Percentiles rank a stretch among this genome's conserved stretches.
phyloP scores from a whole-genome alignment of 1,140 invertebrate genomes.

The Sycophaga agraensis region DNA sequence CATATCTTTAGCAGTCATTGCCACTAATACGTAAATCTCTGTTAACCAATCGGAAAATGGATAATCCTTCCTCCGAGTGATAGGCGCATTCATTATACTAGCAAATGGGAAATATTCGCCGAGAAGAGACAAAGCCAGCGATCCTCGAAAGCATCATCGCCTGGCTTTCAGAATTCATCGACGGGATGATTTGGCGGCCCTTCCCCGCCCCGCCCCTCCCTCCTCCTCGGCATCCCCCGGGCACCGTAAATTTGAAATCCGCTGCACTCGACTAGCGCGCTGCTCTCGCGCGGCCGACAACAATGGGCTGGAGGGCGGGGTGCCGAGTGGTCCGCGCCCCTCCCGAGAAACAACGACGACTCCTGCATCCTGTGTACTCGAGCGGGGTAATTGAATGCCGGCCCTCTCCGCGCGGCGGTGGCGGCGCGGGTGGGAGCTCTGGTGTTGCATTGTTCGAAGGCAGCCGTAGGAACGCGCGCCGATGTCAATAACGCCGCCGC shows the following conservation, averaged over 20 bases:
- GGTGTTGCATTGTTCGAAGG: slow-evolving; percentile 42
- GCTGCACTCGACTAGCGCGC: background rate
- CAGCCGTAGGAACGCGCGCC: slow-evolving; percentile 46
- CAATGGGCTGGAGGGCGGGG: slow-evolving; percentile 5
- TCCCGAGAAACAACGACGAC: slow-evolving; percentile 32
- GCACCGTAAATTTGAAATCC: slow-evolving; percentile 9
- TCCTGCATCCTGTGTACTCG: slow-evolving; percentile 37
- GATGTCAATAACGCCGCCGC: slow-evolving; percentile 42
- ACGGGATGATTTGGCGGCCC: background rate
- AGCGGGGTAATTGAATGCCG: slow-evolving; percentile 44
- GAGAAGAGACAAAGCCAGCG: too few relatives aligned
- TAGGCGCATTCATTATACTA: too few relatives aligned
- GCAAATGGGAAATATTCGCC: too few relatives aligned
- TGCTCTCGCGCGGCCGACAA: slow-evolving; percentile 1
- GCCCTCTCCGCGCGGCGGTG: slow-evolving; percentile 36
- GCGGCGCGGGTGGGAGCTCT: background rate
- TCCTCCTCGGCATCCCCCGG: too few relatives aligned
- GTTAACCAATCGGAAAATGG: too few relatives aligned
- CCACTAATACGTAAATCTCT: too few relatives aligned
- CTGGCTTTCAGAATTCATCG: background rate
- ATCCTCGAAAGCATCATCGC: too few relatives aligned
- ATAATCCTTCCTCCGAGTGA: too few relatives aligned
- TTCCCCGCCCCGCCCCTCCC: background rate
- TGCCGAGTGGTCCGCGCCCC: too few relatives aligned
- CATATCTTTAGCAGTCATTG: too few relatives aligned